Evolutionary conservation across 2,113 vertebrate genomes (phyloP).

Genomic region (Tor tambroides): DNA sequence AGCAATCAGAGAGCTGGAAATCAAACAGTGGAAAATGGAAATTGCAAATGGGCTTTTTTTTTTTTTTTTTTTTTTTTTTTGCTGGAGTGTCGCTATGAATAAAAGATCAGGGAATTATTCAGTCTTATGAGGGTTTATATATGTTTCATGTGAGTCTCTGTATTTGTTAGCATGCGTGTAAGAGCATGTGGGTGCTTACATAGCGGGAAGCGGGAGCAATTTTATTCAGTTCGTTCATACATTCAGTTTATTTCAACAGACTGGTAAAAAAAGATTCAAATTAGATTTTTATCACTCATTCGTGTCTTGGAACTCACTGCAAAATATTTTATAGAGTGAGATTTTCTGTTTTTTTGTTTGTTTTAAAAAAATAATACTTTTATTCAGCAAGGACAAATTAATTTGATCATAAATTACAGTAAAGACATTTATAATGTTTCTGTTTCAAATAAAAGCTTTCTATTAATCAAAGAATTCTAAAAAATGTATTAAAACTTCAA

Average conservation of each 20-base stretch:
- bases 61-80: neutral
- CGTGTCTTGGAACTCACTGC: neutral
- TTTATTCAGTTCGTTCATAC: neutral
- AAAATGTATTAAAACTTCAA: no score
- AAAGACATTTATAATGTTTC: neutral
- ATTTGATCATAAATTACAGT: neutral
- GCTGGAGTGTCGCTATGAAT: conserved; percentile 26
- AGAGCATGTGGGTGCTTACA: neutral
- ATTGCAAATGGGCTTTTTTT: neutral
- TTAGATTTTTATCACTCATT: neutral
- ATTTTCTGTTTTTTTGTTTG: neutral
- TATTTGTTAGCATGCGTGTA: neutral
- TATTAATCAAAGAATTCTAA: no score
- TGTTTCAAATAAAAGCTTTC: neutral
- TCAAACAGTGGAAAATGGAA: conserved; percentile 36
- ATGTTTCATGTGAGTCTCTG: conserved; percentile 14
- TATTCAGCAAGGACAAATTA: neutral
- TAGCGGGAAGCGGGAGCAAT: neutral
- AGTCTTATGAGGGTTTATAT: conserved; percentile 10
- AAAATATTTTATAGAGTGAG: neutral
- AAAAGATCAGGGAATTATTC: conserved; percentile 28
- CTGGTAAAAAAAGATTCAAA: neutral
- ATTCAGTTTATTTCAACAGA: neutral
- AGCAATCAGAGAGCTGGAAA: conserved; percentile 17
- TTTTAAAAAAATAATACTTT: neutral